Percentiles rank a stretch among this genome's conserved stretches.
These are phyloP conservation scores for Vanessa atalanta DNA, from an alignment of 1,140 invertebrate genomes.

Conservation along the genomic window DNA sequence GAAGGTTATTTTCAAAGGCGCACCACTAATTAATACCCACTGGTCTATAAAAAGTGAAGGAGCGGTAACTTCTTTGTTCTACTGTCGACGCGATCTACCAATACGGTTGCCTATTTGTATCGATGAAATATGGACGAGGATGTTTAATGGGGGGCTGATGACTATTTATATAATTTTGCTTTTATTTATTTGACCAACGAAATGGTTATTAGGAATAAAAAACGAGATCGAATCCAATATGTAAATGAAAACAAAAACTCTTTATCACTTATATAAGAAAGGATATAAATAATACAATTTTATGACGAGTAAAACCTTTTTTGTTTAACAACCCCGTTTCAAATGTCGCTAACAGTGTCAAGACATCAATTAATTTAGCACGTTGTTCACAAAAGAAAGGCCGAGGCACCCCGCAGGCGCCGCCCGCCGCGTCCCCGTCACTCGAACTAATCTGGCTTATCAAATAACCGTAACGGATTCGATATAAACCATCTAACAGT, in stretches of 20 bases:
- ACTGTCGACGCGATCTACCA: constrained; percentile 50
- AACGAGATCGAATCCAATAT: no score
- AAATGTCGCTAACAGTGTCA: constrained; percentile 32
- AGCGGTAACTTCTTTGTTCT: constrained; percentile 56
- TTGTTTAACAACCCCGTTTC: not conserved
- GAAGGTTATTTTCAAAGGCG: constrained; percentile 73
- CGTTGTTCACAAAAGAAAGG: constrained; percentile 50
- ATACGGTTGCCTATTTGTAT: constrained; percentile 2
- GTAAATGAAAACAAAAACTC: no score
- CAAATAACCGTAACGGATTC: constrained; percentile 47
- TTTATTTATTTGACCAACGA: no score
- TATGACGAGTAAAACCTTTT: not conserved
- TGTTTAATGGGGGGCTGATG: not conserved
- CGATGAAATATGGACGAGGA: not conserved
- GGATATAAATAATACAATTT: no score
- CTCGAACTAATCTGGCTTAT: constrained; percentile 51
- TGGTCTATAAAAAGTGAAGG: constrained; percentile 63
- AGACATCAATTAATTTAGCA: constrained; percentile 68
- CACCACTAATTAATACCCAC: constrained; percentile 75
- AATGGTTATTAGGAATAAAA: no score
- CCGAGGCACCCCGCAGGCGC: constrained; percentile 36
- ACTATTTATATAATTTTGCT: not conserved
- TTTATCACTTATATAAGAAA: no score
- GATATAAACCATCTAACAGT: constrained; percentile 16
- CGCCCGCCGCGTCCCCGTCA: constrained; percentile 53